Conservation (phyloP, 2,888 invertebrate genomes). For the Apamea crenata region DNA sequence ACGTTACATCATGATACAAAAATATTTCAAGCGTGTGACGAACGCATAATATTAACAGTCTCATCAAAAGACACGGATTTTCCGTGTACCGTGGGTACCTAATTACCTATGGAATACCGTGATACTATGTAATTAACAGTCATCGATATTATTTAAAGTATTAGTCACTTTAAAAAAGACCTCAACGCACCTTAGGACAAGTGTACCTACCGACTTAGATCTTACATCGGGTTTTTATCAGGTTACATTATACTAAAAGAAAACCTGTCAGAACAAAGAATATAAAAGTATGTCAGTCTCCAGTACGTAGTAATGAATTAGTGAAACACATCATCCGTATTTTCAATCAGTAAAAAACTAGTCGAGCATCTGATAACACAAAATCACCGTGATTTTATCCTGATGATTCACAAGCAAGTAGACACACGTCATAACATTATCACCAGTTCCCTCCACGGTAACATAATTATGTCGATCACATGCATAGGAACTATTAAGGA, state of each 20-base stretch:
- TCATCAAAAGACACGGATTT: constrained; percentile 16
- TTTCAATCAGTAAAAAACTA: not conserved
- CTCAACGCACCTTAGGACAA: not conserved
- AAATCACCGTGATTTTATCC: not conserved
- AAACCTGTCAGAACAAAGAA: not conserved
- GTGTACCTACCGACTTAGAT: no score
- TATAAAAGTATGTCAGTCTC: not conserved
- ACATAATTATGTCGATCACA: constrained; percentile 40
- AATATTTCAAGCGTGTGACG: constrained; percentile 23
- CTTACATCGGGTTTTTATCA: no score
- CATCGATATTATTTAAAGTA: constrained; percentile 4
- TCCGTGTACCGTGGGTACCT: not conserved
- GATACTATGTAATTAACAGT: not conserved
- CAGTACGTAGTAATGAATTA: not conserved
- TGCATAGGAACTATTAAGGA: constrained; percentile 30
- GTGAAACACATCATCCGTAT: not conserved
- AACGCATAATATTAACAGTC: constrained; percentile 29
- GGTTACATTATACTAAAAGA: not conserved
- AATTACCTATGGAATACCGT: not conserved
- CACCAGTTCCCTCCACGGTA: not conserved
- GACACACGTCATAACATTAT: not conserved
- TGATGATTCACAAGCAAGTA: not conserved
- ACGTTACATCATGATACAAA: constrained; percentile 56
- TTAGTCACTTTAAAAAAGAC: constrained; percentile 1
- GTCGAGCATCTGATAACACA: not conserved